These are phyloP conservation scores for Steinernema hermaphroditum DNA, from an alignment of 2,888 invertebrate genomes.

Conservation along the genomic window DNA sequence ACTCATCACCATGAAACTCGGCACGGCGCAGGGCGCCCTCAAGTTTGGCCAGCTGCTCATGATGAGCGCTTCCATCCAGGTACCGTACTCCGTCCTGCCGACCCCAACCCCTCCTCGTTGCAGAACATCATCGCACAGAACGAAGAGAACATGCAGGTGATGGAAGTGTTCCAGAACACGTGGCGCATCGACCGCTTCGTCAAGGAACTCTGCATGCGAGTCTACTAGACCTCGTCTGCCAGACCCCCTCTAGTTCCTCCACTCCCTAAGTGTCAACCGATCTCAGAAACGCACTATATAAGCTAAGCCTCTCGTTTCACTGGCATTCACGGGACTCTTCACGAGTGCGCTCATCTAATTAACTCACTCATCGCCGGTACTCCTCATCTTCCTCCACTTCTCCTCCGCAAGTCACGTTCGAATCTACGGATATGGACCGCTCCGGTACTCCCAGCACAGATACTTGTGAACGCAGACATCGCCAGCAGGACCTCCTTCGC, in stretches of 20 bases:
- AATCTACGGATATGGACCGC: slow-evolving; percentile 25
- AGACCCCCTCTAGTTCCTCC: not conserved
- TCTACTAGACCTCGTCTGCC: not conserved
- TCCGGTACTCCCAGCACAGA: slow-evolving; percentile 19
- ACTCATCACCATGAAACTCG: slow-evolving; percentile 50
- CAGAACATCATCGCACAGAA: slow-evolving; percentile 66
- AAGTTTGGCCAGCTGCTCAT: slow-evolving; percentile 56
- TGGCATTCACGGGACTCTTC: slow-evolving; percentile 23
- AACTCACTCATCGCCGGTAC: slow-evolving; percentile 26
- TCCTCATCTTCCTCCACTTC: not conserved
- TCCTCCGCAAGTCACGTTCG: slow-evolving; percentile 26
- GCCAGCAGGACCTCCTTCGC: slow-evolving; percentile 2
- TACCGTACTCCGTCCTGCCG: slow-evolving; percentile 10
- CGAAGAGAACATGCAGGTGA: slow-evolving; percentile 66
- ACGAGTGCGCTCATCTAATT: slow-evolving; percentile 19
- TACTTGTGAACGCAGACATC: slow-evolving; percentile 28
- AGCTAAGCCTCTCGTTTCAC: slow-evolving; percentile 18
- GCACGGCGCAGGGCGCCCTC: slow-evolving; percentile 50
- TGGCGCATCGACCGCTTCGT: slow-evolving; percentile 49
- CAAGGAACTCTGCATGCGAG: slow-evolving; percentile 49
- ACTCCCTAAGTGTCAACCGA: slow-evolving; percentile 28
- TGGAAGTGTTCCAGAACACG: slow-evolving; percentile 48
- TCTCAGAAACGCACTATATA: slow-evolving; percentile 30
- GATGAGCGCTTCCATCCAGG: slow-evolving; percentile 60
- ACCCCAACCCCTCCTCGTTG: slow-evolving; percentile 32